These are phyloP conservation scores for Clarias macrocephalus DNA, from an alignment of 2,113 vertebrate genomes.

Conservation along the genomic window DNA sequence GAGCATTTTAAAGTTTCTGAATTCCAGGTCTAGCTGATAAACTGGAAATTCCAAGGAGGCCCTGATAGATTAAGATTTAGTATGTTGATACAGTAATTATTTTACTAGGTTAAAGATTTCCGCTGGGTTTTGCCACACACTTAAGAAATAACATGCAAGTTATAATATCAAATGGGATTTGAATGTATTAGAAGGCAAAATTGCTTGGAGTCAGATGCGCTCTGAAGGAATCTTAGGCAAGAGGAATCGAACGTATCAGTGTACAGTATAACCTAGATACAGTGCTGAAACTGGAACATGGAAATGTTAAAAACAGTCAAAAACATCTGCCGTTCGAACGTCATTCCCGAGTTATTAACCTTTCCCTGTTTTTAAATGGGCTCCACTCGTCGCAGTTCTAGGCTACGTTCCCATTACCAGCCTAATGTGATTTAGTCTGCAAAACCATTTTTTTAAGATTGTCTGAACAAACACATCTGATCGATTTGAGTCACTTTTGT, in stretches of 20 bases:
- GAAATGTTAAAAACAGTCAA: background rate
- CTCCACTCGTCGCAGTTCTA: background rate
- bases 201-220: constrained; percentile 17
- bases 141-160: constrained; percentile 14
- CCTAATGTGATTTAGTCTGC: no score
- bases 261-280: constrained; percentile 12
- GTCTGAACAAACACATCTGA: no score
- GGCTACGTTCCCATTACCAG: no score
- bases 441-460: no score
- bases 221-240: constrained; percentile 15
- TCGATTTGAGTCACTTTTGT: no score
- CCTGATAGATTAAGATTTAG: background rate
- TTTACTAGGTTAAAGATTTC: background rate
- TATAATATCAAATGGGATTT: constrained; percentile 18
- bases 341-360: background rate
- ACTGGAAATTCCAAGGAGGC: background rate
- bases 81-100: background rate
- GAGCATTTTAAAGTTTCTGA: constrained; percentile 16
- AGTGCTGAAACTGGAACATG: constrained; percentile 1
- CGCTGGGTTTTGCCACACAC: background rate
- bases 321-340: background rate
- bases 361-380: background rate
- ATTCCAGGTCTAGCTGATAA: constrained; percentile 4
- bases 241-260: constrained; percentile 1
- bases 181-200: constrained; percentile 10